Base-by-base conservation (phyloP, 2,797 vertebrate species). In the Aldrovandia affinis region DNA sequence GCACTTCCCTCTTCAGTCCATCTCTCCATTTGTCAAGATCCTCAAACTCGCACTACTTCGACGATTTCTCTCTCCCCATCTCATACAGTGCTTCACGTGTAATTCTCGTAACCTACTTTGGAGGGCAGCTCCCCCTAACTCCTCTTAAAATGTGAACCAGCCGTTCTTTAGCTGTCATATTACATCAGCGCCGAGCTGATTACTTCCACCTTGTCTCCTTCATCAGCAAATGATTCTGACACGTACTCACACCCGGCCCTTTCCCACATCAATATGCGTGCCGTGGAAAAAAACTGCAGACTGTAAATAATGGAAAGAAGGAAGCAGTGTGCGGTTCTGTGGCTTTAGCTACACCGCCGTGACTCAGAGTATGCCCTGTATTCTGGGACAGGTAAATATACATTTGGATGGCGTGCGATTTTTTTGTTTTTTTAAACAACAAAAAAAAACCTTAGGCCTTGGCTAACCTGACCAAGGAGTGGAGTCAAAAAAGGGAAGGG, bases 191-290 rank as follows among this genome's bases (percentile, higher is more conserved):
- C 92, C 91, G 90, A 92, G 89, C 94, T 95, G 95, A 95, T 96
- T 95, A 95, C 95, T 95, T 96, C 95, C 94, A 96, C 95, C 95
- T 95, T 95, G 95, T 96, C 95, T 95, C 94, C 93, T 93, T 94
- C 93, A 93, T 95, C 94, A 95, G 94, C 93, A 94, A 96, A 96
- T 95, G 93, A 95, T 95, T 96, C 92, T 96, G 95, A 95, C 95
- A 92, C 92, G 88, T 93, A 93, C 92, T 94, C 95, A 94, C 94
- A 94, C 94, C 92, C 94, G 90, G 92, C 93, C 93, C 92, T 94
- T 93, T 92, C 92, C 54, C 85, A 92, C 95, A 95, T 96, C 95
- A 95, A 95, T 96, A 96, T 95, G 94, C 93, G 92, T 92, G 93
- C 94, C 83, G 91, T 92, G 92, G 92, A 94, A 95, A 65, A 65